Conservation (phyloP, 2,888 invertebrate species). For the Strigamia crassipes region DNA sequence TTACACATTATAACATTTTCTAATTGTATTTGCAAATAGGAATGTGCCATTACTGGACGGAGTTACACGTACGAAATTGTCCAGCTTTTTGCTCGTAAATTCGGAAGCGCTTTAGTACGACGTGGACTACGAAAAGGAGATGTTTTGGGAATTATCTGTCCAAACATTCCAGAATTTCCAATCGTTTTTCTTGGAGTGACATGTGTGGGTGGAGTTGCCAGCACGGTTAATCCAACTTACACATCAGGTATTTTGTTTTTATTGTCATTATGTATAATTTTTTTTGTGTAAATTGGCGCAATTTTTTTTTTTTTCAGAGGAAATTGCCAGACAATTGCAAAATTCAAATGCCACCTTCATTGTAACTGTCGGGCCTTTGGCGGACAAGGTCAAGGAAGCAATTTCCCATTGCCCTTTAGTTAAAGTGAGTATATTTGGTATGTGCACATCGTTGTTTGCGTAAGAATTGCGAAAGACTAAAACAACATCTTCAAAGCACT, state of each 20-base stretch:
- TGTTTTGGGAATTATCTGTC: conserved; percentile 71
- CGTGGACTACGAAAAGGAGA: conserved; percentile 68
- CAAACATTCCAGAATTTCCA: conserved; percentile 74
- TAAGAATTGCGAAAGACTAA: not conserved
- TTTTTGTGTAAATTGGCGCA: not conserved
- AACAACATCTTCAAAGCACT: not conserved
- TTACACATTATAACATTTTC: not conserved
- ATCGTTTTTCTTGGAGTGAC: conserved; percentile 52
- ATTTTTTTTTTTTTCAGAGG: conserved; percentile 46
- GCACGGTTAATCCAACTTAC: conserved; percentile 76
- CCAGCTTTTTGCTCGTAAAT: conserved; percentile 60
- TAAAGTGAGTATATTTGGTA: conserved; percentile 43
- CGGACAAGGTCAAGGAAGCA: conserved; percentile 48
- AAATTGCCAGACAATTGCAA: conserved; percentile 49
- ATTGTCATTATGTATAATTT: not conserved
- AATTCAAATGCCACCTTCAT: conserved; percentile 62
- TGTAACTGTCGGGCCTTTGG: conserved; percentile 53
- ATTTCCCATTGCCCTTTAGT: conserved; percentile 48
- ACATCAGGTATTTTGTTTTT: conserved; percentile 65
- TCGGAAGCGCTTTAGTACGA: conserved; percentile 63
- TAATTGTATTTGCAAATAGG: conserved; percentile 29
- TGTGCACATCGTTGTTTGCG: not conserved
- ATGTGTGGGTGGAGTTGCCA: conserved; percentile 61
- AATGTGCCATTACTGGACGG: conserved; percentile 69
- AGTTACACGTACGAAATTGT: conserved; percentile 70